A percentile compares a stretch with the other conserved stretches of the same genome.
phyloP scores from a whole-genome alignment of 2,888 invertebrate genomes.

The Sthenelais limicola region DNA sequence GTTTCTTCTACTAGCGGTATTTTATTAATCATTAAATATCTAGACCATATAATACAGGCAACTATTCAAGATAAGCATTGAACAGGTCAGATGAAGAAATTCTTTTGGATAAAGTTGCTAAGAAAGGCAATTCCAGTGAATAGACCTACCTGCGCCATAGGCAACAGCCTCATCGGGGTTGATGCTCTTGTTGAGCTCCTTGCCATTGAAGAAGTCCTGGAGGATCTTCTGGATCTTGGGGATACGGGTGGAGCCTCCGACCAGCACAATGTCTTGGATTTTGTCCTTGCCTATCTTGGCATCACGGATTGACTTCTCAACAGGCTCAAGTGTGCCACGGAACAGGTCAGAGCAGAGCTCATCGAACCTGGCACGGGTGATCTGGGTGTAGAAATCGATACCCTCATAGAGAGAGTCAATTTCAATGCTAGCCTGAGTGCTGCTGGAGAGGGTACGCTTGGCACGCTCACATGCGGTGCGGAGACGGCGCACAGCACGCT shows the following conservation, averaged over 20 bases:
- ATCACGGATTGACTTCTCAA: slow-evolving; percentile 95
- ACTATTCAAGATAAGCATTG: too few species aligned
- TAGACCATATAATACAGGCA: too few species aligned
- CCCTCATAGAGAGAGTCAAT: slow-evolving; percentile 96
- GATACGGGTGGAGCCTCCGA: slow-evolving; percentile 96
- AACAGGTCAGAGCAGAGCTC: slow-evolving; percentile 97
- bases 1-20: too few species aligned
- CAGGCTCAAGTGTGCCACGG: slow-evolving; percentile 95
- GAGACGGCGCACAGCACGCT: slow-evolving; percentile 90
- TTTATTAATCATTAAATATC: too few species aligned
- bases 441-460: slow-evolving; percentile 77
- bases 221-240: slow-evolving; percentile 97
- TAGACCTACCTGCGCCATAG: too few species aligned
- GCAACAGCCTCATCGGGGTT: slow-evolving; percentile 74
- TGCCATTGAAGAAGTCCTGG: slow-evolving; percentile 77
- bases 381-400: slow-evolving; percentile 95
- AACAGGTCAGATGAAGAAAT: too few species aligned
- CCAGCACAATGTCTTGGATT: slow-evolving; percentile 82
- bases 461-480: slow-evolving; percentile 88
- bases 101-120: too few species aligned
- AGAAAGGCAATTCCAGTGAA: too few species aligned
- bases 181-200: slow-evolving; percentile 73
- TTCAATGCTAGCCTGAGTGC: slow-evolving; percentile 80
- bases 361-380: slow-evolving; percentile 96
- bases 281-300: slow-evolving; percentile 86